Percentiles rank a stretch among this genome's conserved stretches.
These are phyloP conservation scores for Ganaspis sp. DNA, from an alignment of 1,140 invertebrate genomes.

Conservation along the genomic window DNA sequence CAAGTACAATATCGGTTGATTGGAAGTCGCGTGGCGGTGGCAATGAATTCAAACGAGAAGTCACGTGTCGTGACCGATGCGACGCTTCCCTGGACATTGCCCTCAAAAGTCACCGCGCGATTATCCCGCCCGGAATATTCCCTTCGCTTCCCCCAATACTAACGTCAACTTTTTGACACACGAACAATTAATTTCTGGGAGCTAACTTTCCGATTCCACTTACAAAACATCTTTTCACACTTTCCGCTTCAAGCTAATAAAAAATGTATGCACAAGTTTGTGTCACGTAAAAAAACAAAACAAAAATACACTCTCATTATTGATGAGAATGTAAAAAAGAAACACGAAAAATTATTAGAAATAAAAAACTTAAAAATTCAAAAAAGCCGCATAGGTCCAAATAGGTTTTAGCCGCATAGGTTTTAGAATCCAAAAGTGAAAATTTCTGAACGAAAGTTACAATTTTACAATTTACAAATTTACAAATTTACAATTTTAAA, in stretches of 20 bases:
- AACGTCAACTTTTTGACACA: constrained; percentile 17
- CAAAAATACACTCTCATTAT: too few species aligned
- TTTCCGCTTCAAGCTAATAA: neutral
- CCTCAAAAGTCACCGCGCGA: constrained; percentile 24
- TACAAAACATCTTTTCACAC: neutral
- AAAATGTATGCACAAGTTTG: too few species aligned
- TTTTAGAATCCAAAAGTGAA: too few species aligned
- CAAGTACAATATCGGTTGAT: constrained; percentile 58
- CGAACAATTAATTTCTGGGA: constrained; percentile 16
- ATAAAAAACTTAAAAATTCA: too few species aligned
- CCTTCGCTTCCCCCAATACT: neutral
- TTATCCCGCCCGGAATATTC: constrained; percentile 20
- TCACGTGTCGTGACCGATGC: constrained; percentile 62
- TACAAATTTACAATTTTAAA: too few species aligned
- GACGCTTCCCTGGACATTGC: constrained; percentile 38
- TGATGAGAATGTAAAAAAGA: too few species aligned
- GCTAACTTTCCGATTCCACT: constrained; percentile 10
- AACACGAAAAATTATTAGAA: too few species aligned
- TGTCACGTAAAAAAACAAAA: too few species aligned
- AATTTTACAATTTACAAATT: too few species aligned
- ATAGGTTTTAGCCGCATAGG: too few species aligned
- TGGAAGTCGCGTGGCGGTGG: constrained; percentile 63
- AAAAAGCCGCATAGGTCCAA: too few species aligned
- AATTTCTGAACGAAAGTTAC: too few species aligned
- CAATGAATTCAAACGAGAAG: constrained; percentile 61